Evolutionary conservation across 2,888 invertebrate genomes (phyloP).

Genomic region (Homarus gammarus): DNA sequence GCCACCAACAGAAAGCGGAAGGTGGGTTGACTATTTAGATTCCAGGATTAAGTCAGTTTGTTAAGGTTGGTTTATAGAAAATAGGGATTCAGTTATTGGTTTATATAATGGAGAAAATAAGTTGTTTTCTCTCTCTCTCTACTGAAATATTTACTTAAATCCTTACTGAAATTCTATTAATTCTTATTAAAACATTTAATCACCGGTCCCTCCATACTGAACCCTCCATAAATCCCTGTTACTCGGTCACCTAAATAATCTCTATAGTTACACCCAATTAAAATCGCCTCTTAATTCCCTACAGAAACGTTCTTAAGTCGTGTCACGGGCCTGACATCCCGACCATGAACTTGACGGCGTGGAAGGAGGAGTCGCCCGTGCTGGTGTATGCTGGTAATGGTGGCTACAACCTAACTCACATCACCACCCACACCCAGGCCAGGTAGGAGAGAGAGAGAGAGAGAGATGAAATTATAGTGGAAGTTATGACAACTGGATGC

Average conservation of each 20-base stretch:
- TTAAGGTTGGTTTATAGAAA: neutral
- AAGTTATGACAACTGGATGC: neutral
- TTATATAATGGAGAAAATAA: neutral
- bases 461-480: neutral
- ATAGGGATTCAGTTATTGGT: neutral
- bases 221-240: neutral
- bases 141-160: neutral
- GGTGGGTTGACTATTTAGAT: neutral
- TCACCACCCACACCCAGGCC: neutral
- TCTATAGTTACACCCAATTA: neutral
- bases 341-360: constrained; percentile 48
- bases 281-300: neutral
- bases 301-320: constrained; percentile 49
- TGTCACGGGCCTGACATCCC: constrained; percentile 52
- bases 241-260: neutral
- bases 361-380: constrained; percentile 59
- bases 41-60: no score
- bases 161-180: neutral
- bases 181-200: no score
- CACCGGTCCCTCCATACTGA: no score
- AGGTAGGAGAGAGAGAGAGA: neutral
- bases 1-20: neutral
- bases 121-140: neutral
- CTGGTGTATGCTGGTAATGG: neutral
- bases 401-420: neutral